Conservation (phyloP, 2,113 vertebrate genomes). For the Rhinichthys klamathensis region DNA sequence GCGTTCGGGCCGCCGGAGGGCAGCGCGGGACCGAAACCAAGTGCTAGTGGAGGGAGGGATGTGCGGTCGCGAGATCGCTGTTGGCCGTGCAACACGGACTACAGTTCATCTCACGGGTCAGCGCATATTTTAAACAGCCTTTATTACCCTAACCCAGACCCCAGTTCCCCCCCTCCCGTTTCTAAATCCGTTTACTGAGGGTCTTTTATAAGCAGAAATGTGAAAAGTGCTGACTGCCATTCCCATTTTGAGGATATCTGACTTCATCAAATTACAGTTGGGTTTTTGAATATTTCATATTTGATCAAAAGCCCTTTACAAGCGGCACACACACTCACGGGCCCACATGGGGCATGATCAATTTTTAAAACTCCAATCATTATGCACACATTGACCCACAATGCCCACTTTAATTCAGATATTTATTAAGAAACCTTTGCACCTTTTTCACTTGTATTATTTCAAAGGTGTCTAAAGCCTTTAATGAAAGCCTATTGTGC, state of each 20-base stretch:
- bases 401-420: conserved; percentile 17
- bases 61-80: conserved; percentile 76
- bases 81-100: conserved; percentile 83
- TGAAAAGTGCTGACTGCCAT: conserved; percentile 89
- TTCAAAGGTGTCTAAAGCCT: conserved; percentile 6
- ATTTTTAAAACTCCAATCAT: conserved; percentile 41
- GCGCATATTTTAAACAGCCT: conserved; percentile 86
- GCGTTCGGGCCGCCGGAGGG: conserved; percentile 88
- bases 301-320: conserved; percentile 82
- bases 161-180: conserved; percentile 84
- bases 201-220: conserved; percentile 84
- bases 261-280: conserved; percentile 92
- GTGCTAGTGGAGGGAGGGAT: conserved; percentile 81
- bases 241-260: conserved; percentile 89
- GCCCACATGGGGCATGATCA: conserved; percentile 12
- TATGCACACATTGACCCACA: conserved; percentile 32
- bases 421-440: conserved; percentile 35
- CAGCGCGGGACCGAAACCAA: conserved; percentile 86
- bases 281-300: conserved; percentile 91
- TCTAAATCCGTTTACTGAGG: conserved; percentile 80
- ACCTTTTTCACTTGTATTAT: conserved; percentile 25
- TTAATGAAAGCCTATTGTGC: conserved; percentile 11
- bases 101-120: conserved; percentile 93
- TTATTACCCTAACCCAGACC: conserved; percentile 83
- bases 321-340: conserved; percentile 10